Percentiles rank a stretch among this genome's conserved stretches.
Evolutionary conservation across 2,888 invertebrate species (phyloP).

Genomic region (Diadegma fenestrale): DNA sequence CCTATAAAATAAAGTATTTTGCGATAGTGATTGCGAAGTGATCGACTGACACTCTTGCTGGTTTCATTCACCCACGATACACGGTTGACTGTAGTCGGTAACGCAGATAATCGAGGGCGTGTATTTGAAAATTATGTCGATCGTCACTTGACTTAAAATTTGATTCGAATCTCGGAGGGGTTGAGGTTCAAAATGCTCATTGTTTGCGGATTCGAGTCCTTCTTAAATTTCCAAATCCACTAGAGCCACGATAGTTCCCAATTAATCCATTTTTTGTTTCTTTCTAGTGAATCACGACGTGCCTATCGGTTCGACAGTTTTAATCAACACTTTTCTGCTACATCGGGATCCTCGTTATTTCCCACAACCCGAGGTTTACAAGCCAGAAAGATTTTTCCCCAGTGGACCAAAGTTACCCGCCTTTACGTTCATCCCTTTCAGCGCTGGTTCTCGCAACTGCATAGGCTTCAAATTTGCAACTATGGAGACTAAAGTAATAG

Average conservation of each 20-base stretch:
- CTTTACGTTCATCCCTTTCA: constrained; percentile 84
- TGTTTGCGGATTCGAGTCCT: not conserved
- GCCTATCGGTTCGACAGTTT: constrained; percentile 81
- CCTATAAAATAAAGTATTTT: no score
- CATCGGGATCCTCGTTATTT: constrained; percentile 86
- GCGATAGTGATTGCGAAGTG: no score
- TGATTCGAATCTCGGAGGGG: no score
- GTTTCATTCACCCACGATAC: not conserved
- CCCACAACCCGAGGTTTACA: constrained; percentile 85
- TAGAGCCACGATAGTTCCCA: not conserved
- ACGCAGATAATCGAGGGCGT: not conserved
- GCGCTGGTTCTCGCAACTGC: constrained; percentile 85
- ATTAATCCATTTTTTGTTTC: constrained; percentile 8
- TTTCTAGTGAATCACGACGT: constrained; percentile 80
- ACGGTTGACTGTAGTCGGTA: not conserved
- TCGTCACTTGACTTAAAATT: not conserved
- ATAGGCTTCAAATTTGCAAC: constrained; percentile 84
- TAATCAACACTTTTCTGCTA: constrained; percentile 82
- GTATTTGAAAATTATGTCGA: not conserved
- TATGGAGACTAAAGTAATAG: constrained; percentile 83
- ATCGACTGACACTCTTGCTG: not conserved
- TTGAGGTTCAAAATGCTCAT: no score
- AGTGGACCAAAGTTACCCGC: constrained; percentile 82
- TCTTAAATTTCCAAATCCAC: not conserved
- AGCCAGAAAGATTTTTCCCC: constrained; percentile 86